Conservation (phyloP, 2,113 vertebrate species). For the Petaurus breviceps region DNA sequence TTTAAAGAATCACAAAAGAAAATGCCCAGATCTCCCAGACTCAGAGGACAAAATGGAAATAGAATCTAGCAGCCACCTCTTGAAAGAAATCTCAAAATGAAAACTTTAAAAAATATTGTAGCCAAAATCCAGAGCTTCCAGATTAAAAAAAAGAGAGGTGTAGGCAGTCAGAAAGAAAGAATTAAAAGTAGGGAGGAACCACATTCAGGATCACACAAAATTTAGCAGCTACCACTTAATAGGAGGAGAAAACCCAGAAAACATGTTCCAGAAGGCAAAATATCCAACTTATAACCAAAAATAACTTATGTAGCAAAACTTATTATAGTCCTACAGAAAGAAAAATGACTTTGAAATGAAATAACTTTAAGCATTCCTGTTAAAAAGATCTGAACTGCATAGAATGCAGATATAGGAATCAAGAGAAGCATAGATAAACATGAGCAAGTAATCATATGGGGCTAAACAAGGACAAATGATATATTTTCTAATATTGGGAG, state of each 20-base stretch:
- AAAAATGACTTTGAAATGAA: neutral
- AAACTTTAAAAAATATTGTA: neutral
- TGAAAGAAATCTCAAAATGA: neutral
- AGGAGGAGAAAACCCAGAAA: neutral
- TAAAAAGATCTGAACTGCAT: neutral
- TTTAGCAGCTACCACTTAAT: neutral
- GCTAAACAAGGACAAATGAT: neutral
- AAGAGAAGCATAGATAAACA: neutral
- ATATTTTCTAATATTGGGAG: neutral
- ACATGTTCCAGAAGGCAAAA: neutral
- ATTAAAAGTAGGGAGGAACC: neutral
- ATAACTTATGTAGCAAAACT: neutral
- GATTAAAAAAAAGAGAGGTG: neutral
- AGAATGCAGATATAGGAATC: neutral
- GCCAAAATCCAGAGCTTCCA: neutral
- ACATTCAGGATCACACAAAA: neutral
- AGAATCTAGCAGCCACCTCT: neutral
- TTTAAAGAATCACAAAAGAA: neutral
- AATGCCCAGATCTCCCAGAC: neutral
- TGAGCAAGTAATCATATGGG: neutral
- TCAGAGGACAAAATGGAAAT: neutral
- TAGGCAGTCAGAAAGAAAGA: neutral
- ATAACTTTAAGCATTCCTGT: neutral
- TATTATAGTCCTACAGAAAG: neutral
- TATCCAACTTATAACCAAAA: neutral